A percentile compares a stretch with the other conserved stretches of the same genome.
Conservation (phyloP, 2,113 vertebrate species). For the Cephalopholis sonnerati region DNA sequence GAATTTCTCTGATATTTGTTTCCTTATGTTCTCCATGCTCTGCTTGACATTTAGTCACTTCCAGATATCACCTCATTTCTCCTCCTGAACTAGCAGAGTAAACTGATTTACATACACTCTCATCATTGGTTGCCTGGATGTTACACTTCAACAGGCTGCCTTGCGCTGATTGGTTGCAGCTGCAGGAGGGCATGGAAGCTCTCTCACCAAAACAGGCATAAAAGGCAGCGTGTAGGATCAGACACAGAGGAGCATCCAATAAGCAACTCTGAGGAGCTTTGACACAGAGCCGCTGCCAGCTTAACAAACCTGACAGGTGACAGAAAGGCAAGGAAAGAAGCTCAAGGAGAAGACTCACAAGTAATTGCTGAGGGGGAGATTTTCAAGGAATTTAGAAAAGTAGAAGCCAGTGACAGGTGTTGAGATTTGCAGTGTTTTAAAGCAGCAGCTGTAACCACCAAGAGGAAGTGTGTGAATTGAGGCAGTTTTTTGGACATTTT, state of each 20-base stretch:
- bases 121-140: conserved; percentile 69
- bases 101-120: conserved; percentile 68
- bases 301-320: conserved; percentile 2
- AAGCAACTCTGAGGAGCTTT: conserved; percentile 9
- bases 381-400: neutral
- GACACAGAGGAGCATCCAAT: conserved; percentile 38
- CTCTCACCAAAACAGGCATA: conserved; percentile 73
- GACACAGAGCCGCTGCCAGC: neutral
- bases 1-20: neutral
- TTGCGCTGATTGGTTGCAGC: conserved; percentile 70
- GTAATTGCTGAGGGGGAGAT: neutral
- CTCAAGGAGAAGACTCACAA: neutral
- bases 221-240: conserved; percentile 60
- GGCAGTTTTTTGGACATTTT: conserved; percentile 4
- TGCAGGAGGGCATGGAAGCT: conserved; percentile 43
- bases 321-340: neutral
- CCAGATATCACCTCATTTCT: conserved; percentile 38
- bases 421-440: neutral
- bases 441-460: conserved; percentile 11
- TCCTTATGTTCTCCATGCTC: conserved; percentile 26
- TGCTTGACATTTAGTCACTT: conserved; percentile 39
- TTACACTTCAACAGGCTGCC: conserved; percentile 57
- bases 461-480: neutral
- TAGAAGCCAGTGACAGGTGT: conserved; percentile 22
- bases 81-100: neutral